Base-by-base conservation (phyloP, 2,113 vertebrate species). In the Lycaon pictus region DNA sequence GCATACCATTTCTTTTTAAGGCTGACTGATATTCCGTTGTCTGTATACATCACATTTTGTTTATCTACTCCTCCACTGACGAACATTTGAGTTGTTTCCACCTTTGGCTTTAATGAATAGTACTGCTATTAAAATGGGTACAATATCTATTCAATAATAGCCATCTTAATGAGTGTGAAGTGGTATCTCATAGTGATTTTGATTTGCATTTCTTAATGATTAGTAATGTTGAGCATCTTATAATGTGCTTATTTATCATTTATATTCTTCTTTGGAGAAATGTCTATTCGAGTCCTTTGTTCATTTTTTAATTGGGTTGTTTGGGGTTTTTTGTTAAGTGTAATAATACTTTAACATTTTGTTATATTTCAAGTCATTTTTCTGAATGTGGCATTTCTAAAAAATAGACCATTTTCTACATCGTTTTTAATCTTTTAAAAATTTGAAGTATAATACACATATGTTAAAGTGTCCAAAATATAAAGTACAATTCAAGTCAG, bases 281-380 rank as follows among this genome's bases (percentile, higher is more conserved):
- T 71, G 25, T 56, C 37, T 53, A 25, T 60, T 89, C 58, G 76
- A 15, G 17, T 94, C 48, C 19, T 91, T 81, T 90, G n/a, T 27
- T 51, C 62, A 95, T 53, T 90, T 92, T 71, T 72, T 3, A 90
- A 83, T 83, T 63, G 35, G 11, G 11, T 43, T 43, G 17, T 86
- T 72, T 81, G 17, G 67, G 15, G 23, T 87, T 35, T 7, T 84
- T 35, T 88, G 16, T 48, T 82, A 29, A 92, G 29, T 71, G 12
- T 76, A 77, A 53, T 79, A 48, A 20, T 29, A 62, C 77, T 84
- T 91, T 69, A 84, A 83, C 32, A 77, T 95, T 81, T 95, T 72
- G 23, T 20, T 35, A n/a, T 71, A 56, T 72, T 77, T 95, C 7
- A 56, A 85, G 56, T 77, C 48, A 84, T 67, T 62, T 94, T 69